Evolutionary conservation across 2,797 vertebrate genomes (phyloP), one percentile per base, ranked within the genome.

Genomic region (Mus caroli): DNA sequence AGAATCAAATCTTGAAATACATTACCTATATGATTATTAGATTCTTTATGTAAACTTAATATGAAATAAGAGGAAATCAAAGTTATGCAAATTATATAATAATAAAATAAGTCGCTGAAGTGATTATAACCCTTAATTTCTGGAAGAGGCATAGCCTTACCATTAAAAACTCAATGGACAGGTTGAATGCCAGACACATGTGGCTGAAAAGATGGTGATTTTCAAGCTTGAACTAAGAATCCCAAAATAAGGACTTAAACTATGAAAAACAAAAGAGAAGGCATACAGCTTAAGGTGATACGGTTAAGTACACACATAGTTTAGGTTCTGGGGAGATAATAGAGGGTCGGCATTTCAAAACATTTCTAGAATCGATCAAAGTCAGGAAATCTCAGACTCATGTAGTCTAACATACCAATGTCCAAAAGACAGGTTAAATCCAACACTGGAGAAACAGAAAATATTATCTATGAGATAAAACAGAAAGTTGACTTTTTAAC

Each of bases 361-460:
- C 73, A 89, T 91, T 90, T 94, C 3, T 82, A 92, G 62, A 87
- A 91, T 58, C 46, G 28, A 37, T 90, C n/a, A 64, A 64, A 96
- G 88, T 84, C 15, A 88, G 54, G 20, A 85, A 31, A 76, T 75
- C 12, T 76, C 79, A 88, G 86, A 88, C 77, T 79, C 12, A 80
- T 3, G 3, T 62, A 46, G 73, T 3, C 94, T 77, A 94, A 85
- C 0, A 85, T 56, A 78, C 46, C 20, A 77, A 50, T 37, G 91
- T 24, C 4, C 20, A 77, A 86, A 56, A 86, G 15, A 91, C 80
- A 79, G 10, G 71, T 87, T 79, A 71, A 92, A 37, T 34, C 62
- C 17, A 89, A 8, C 26, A 56, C 24, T 58, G 14, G 3, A 88
- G 11, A 88, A 52, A 75, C 52, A 67, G 28, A 88, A 88, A 88